Conservation (phyloP, 2,113 vertebrate species). For the Dicentrarchus labrax region DNA sequence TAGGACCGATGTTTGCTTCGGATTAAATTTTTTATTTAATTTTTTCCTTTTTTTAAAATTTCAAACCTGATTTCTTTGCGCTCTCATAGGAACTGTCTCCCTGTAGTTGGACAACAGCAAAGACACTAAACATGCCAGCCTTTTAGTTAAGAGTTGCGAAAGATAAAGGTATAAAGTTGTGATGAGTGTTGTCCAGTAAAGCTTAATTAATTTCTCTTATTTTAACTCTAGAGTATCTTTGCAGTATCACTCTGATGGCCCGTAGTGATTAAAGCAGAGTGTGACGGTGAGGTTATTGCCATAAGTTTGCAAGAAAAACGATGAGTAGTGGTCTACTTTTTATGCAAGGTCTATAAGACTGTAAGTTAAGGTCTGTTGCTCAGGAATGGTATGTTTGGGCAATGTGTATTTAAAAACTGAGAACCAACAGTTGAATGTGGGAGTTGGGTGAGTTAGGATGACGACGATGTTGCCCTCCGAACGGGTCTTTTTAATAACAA, state of each 20-base stretch:
- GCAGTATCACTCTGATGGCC: neutral
- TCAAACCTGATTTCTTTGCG: neutral
- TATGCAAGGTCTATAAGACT: constrained; percentile 30
- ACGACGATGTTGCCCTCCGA: neutral
- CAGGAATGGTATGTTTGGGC: constrained; percentile 27
- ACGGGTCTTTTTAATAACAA: neutral
- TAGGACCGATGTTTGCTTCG: constrained; percentile 27
- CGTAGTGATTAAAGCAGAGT: constrained; percentile 2
- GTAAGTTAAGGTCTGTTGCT: constrained; percentile 10
- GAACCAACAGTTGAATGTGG: constrained; percentile 7
- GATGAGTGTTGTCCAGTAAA: constrained; percentile 19
- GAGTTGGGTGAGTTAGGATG: neutral
- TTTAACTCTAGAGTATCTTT: constrained; percentile 19
- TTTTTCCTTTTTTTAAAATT: constrained; percentile 21
- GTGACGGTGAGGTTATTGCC: neutral
- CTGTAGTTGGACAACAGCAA: constrained; percentile 8
- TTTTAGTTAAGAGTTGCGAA: constrained; percentile 22
- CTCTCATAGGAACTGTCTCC: neutral
- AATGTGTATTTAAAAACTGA: neutral
- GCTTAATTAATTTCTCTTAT: constrained; percentile 27
- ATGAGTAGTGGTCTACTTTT: constrained; percentile 17
- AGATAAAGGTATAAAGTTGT: neutral
- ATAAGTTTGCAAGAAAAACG: neutral
- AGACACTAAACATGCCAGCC: constrained; percentile 16
- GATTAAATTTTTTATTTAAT: constrained; percentile 37